Conservation (phyloP, 2,113 vertebrate genomes). For the Grus americana region DNA sequence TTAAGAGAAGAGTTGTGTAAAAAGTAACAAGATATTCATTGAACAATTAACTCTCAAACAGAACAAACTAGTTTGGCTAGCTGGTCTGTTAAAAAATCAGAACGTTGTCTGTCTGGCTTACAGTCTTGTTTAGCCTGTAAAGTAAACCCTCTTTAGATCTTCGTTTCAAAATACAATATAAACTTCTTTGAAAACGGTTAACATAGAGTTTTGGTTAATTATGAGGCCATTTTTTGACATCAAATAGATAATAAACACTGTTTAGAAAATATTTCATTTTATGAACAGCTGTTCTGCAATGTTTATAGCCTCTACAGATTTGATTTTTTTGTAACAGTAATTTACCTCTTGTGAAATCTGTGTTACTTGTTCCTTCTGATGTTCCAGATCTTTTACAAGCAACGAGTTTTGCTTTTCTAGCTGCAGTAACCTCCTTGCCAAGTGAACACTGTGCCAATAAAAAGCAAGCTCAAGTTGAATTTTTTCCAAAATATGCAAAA, state of each 20-base stretch:
- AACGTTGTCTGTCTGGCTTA: constrained; percentile 44
- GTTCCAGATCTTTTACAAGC: constrained; percentile 89
- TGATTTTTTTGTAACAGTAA: constrained; percentile 37
- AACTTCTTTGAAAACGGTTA: constrained; percentile 54
- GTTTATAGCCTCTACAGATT: constrained; percentile 3
- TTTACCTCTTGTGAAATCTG: constrained; percentile 91
- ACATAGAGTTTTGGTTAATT: constrained; percentile 33
- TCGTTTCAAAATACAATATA: constrained; percentile 50
- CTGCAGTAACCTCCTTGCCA: constrained; percentile 94
- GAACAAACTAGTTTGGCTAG: constrained; percentile 63
- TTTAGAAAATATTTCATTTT: constrained; percentile 50
- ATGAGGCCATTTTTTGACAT: constrained; percentile 26
- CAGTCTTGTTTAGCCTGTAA: constrained; percentile 64
- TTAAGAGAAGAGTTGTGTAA: constrained; percentile 23
- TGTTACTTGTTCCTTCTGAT: constrained; percentile 79
- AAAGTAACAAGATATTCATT: neutral
- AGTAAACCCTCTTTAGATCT: constrained; percentile 66
- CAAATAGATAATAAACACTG: constrained; percentile 44
- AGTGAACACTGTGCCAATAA: constrained; percentile 86
- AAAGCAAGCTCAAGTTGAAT: constrained; percentile 47
- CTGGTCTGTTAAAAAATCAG: constrained; percentile 58
- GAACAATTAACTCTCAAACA: constrained; percentile 45
- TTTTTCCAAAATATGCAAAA: constrained; percentile 48
- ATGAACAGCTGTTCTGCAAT: constrained; percentile 29
- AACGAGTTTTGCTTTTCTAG: constrained; percentile 92